Base-by-base conservation (phyloP, 2,888 invertebrate genomes). In the Lasioglossum figueresi region DNA sequence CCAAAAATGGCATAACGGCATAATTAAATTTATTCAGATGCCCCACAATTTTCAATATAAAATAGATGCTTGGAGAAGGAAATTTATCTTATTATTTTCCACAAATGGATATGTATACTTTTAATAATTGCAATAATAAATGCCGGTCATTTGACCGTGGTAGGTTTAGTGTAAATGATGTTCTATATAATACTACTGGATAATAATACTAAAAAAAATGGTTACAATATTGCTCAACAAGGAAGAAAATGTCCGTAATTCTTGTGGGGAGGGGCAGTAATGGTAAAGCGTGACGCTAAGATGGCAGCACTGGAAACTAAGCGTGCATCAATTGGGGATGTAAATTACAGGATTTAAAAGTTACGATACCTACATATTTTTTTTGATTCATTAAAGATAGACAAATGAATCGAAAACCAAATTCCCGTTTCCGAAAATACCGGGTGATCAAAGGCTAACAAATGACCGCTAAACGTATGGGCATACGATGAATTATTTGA, bases 401-500 rank as follows among this genome's bases (percentile, higher is more conserved):
- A 89, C 91, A 91, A 91, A 91, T 92, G 92, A 92, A 84, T 91
- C 83, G 85, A 80, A 84, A 84, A 84, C 66, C 76, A 79, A 78
- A 19, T 71, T 40, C 27, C 71, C 75, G 75, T 76, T 85, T 81
- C 76, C 80, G 40, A 43, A 76, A 79, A 71, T 75, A 76, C 48
- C 63, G 75, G 56, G 77, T 76, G 77, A 85, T 66, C 76, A 31
- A 80, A 71, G 79, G 74, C 43, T 83, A 79, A 86, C 79, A 68
- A 63, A 85, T 89, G 85, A 82, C 84, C 76, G 79, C 86, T 82
- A 84, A 88, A 87, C 85, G 77, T 71, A 81, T 83, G 80, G 78
- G 76, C 83, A 76, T 88, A 92, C 81, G 80, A 95, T 95, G 95
- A 95, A 94, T 92, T 95, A 92, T 90, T 88, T 94, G 79, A 94